A percentile compares a stretch with the other conserved stretches of the same genome.
phyloP scores from a whole-genome alignment of 2,113 vertebrate species.

The Colaptes auratus region DNA sequence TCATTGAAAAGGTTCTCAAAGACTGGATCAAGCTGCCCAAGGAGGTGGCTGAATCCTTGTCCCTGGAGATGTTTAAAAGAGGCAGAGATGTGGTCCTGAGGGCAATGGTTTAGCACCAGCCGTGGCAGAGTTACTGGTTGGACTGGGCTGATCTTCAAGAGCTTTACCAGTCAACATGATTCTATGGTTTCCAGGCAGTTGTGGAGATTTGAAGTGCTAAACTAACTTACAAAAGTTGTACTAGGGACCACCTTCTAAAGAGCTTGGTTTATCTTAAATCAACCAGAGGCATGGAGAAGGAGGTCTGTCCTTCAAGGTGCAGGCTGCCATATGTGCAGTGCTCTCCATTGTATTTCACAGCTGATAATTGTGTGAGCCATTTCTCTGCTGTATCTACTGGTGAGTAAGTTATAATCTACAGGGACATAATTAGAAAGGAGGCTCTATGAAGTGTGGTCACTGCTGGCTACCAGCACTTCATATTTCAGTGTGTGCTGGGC shows the following conservation, averaged over 20 bases:
- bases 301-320: rapidly evolving
- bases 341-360: not conserved
- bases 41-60: no score
- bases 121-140: no score
- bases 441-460: not conserved
- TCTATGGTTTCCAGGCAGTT: not conserved
- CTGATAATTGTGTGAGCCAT: not conserved
- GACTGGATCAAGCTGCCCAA: no score
- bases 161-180: no score
- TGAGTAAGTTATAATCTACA: rapidly evolving
- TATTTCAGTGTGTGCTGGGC: not conserved
- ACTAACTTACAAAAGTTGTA: not conserved
- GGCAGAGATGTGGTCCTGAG: no score
- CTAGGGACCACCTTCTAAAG: not conserved
- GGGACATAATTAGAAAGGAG: not conserved
- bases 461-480: not conserved
- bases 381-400: not conserved
- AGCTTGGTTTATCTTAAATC: not conserved
- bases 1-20: no score
- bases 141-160: no score
- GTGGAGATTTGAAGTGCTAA: not conserved
- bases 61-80: no score
- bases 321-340: not conserved
- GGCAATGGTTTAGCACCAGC: no score
- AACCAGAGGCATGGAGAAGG: rapidly evolving